Percentiles rank a stretch among this genome's conserved stretches.
phyloP scores from a whole-genome alignment of 2,888 invertebrate genomes.

The Sinelater perroti region DNA sequence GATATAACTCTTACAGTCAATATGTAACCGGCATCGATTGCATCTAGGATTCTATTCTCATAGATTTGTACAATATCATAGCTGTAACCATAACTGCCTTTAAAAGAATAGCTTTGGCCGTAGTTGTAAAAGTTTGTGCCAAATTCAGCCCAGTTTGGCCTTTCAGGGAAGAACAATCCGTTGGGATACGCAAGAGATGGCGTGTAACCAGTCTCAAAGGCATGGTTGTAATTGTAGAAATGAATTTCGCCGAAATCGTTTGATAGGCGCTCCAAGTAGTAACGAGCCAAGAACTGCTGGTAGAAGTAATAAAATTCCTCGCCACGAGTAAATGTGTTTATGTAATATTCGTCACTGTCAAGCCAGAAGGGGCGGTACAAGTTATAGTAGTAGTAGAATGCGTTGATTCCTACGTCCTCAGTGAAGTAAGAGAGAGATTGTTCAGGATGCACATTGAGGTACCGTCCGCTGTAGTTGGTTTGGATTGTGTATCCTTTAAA shows the following conservation, averaged over 20 bases:
- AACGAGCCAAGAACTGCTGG: conserved; percentile 75
- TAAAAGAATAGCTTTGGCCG: conserved; percentile 46
- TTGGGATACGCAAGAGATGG: conserved; percentile 71
- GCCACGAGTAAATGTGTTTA: conserved; percentile 68
- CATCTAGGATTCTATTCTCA: conserved; percentile 67
- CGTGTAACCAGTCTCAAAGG: conserved; percentile 68
- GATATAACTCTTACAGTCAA: conserved; percentile 48
- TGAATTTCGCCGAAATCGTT: conserved; percentile 74
- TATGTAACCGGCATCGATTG: conserved; percentile 66
- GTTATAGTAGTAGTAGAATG: not conserved
- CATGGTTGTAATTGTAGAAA: conserved; percentile 63
- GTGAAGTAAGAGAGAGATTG: not conserved
- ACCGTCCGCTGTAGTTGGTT: conserved; percentile 67
- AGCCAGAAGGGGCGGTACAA: conserved; percentile 58
- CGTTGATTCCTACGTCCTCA: not conserved
- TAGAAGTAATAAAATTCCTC: conserved; percentile 72
- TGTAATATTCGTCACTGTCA: conserved; percentile 64
- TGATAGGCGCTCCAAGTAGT: conserved; percentile 78
- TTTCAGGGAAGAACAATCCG: conserved; percentile 71
- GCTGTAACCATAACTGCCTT: conserved; percentile 64
- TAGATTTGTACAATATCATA: conserved; percentile 58
- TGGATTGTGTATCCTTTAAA: not conserved
- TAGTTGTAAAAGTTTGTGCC: conserved; percentile 59
- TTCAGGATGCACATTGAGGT: conserved; percentile 64
- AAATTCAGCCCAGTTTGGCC: conserved; percentile 66